A percentile compares a stretch with the other conserved stretches of the same genome.
These are phyloP conservation scores for Metopia argyrocephala DNA, from an alignment of 2,888 invertebrate genomes.

Conservation along the genomic window DNA sequence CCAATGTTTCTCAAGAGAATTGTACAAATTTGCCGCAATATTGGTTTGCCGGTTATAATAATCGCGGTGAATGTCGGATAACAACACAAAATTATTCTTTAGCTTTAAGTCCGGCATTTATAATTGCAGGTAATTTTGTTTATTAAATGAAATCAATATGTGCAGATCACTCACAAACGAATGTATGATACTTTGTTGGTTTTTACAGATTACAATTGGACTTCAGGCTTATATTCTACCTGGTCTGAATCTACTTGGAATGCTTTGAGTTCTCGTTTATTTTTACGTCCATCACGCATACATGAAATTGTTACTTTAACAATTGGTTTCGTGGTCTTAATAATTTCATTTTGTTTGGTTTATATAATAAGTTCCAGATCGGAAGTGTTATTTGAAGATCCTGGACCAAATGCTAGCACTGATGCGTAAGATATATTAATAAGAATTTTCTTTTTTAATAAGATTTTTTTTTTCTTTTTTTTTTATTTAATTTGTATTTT, in stretches of 20 bases:
- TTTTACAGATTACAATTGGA: constrained; percentile 85
- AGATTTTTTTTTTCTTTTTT: constrained; percentile 17
- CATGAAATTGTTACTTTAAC: constrained; percentile 76
- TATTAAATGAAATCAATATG: no score
- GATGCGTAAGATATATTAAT: constrained; percentile 73
- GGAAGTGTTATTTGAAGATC: constrained; percentile 76
- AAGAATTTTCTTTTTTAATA: constrained; percentile 14
- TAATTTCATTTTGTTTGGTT: constrained; percentile 77
- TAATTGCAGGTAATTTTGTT: constrained; percentile 80
- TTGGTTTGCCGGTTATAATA: constrained; percentile 85
- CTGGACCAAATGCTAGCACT: constrained; percentile 71
- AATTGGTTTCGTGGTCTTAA: constrained; percentile 75
- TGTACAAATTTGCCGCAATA: constrained; percentile 79
- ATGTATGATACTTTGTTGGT: no score
- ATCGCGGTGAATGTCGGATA: constrained; percentile 85
- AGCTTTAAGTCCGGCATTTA: constrained; percentile 91
- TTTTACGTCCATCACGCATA: constrained; percentile 82
- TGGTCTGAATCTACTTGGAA: constrained; percentile 95
- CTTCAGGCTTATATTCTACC: constrained; percentile 87
- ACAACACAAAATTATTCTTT: constrained; percentile 86
- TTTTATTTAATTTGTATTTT: neutral
- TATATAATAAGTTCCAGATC: constrained; percentile 77
- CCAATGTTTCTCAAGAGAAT: constrained; percentile 76
- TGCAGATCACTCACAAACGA: no score
- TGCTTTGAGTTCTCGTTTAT: constrained; percentile 86